phyloP scores from a whole-genome alignment of 2,113 vertebrate genomes.

The Nannobrachium achirus region DNA sequence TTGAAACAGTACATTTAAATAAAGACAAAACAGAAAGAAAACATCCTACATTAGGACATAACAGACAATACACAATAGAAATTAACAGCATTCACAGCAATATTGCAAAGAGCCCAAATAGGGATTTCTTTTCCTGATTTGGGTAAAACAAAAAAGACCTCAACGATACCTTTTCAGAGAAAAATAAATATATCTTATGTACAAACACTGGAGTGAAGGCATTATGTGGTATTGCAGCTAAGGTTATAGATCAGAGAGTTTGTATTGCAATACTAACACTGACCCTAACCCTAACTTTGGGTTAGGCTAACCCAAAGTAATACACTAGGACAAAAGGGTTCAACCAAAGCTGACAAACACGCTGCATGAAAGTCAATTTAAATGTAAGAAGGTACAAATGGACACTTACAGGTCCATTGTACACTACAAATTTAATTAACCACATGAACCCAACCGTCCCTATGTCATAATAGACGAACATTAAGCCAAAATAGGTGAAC shows the following conservation, averaged over 20 bases:
- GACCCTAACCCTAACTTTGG: too few species aligned
- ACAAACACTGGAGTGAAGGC: slow-evolving; percentile 46
- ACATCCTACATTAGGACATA: background rate
- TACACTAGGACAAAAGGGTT: too few species aligned
- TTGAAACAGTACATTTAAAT: slow-evolving; percentile 16
- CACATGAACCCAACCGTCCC: too few species aligned
- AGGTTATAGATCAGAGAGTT: background rate
- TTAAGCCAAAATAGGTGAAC: too few species aligned
- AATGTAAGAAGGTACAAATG: slow-evolving; percentile 2
- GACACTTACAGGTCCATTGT: background rate
- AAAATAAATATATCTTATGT: slow-evolving; percentile 41
- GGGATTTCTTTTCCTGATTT: slow-evolving; percentile 18
- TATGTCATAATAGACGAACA: too few species aligned
- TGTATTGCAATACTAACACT: too few species aligned
- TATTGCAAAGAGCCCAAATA: slow-evolving; percentile 39
- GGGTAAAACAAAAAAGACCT: slow-evolving; percentile 29
- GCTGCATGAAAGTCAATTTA: background rate
- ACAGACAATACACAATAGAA: slow-evolving; percentile 21
- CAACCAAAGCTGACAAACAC: background rate
- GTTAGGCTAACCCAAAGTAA: too few species aligned
- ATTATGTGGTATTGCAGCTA: background rate
- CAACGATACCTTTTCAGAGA: slow-evolving; percentile 11
- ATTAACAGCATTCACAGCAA: slow-evolving; percentile 33
- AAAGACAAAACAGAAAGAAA: slow-evolving; percentile 3
- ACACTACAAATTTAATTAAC: background rate